These are phyloP conservation scores for Lampris incognitus DNA, from an alignment of 2,113 vertebrate species.

Conservation along the genomic window DNA sequence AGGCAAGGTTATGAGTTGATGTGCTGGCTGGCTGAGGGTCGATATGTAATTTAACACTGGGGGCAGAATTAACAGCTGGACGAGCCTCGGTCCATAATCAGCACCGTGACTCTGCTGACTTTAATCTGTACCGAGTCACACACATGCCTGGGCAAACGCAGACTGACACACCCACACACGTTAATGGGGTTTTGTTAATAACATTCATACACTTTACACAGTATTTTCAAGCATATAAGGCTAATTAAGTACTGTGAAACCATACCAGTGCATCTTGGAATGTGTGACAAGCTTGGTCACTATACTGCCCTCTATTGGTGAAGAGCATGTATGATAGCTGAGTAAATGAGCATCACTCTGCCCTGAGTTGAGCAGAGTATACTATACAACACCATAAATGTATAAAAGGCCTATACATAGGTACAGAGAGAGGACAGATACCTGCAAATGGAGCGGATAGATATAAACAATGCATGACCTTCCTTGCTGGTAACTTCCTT, in stretches of 20 bases:
- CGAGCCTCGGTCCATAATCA: slow-evolving; percentile 40
- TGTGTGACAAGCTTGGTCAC: neutral
- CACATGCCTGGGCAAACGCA: neutral
- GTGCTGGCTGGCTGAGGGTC: slow-evolving; percentile 50
- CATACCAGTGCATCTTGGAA: neutral
- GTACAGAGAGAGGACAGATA: neutral
- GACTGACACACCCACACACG: slow-evolving; percentile 5
- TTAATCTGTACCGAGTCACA: neutral
- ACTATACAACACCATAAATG: neutral
- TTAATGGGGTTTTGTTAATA: slow-evolving; percentile 26
- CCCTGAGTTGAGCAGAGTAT: neutral
- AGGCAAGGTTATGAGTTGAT: slow-evolving; percentile 19
- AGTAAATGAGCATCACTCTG: neutral
- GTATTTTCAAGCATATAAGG: no score
- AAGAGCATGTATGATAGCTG: slow-evolving; percentile 12
- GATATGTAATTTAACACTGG: slow-evolving; percentile 72
- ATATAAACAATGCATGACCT: slow-evolving; percentile 51
- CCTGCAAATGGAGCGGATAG: slow-evolving; percentile 25
- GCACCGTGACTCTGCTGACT: slow-evolving; percentile 34
- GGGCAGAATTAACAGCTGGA: slow-evolving; percentile 52
- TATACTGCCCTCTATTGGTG: slow-evolving; percentile 58
- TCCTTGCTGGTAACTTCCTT: slow-evolving; percentile 24
- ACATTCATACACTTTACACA: slow-evolving; percentile 19
- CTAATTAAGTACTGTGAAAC: neutral
- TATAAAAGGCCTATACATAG: slow-evolving; percentile 23